phyloP scores from a whole-genome alignment of 1,140 invertebrate species.

The Drosophila tsacasi region DNA sequence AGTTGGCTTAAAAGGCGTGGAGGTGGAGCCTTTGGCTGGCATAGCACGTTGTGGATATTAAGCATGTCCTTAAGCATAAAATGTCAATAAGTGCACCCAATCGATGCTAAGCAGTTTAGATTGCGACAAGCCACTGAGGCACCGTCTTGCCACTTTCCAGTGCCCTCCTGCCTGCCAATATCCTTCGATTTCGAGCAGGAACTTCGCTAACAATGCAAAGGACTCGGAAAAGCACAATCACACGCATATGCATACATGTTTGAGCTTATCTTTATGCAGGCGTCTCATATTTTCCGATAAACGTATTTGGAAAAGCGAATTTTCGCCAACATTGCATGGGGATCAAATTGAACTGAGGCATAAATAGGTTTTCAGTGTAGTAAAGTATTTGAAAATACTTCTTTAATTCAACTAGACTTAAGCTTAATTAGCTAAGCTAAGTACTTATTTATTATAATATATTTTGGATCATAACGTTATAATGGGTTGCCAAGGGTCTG shows the following conservation, averaged over 20 bases:
- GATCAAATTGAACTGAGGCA: background rate
- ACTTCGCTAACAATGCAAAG: constrained; percentile 46
- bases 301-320: constrained; percentile 47
- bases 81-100: constrained; percentile 78
- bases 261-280: constrained; percentile 36
- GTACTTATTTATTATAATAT: background rate
- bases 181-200: constrained; percentile 12
- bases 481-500: background rate
- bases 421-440: too few relatives aligned
- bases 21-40: background rate
- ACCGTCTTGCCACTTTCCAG: constrained; percentile 15
- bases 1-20: constrained; percentile 10
- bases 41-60: constrained; percentile 66
- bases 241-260: constrained; percentile 2
- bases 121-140: constrained; percentile 57
- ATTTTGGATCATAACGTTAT: background rate
- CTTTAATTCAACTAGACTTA: background rate
- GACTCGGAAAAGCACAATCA: constrained; percentile 42
- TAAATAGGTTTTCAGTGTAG: background rate
- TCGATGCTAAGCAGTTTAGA: constrained; percentile 73
- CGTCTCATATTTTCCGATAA: constrained; percentile 55
- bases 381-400: background rate
- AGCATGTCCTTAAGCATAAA: constrained; percentile 80
- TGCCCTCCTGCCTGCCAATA: constrained; percentile 1
- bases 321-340: constrained; percentile 38